Evolutionary conservation across 2,113 vertebrate species (phyloP).

Genomic region (Heliornis fulica): DNA sequence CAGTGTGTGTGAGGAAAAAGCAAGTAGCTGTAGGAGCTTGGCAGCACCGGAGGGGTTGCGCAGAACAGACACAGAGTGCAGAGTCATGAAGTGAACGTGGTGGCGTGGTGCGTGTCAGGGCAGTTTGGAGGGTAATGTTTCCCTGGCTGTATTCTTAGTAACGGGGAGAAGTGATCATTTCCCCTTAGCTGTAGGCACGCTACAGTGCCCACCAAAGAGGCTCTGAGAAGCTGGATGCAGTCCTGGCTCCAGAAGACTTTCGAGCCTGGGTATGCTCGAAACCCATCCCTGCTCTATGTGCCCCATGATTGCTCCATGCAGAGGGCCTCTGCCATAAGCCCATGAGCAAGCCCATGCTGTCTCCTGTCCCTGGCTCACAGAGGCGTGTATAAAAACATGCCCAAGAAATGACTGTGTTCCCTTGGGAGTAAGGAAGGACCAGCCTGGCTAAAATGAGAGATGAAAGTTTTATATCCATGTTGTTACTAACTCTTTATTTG

Average conservation of each 20-base stretch:
- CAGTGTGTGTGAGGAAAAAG: neutral
- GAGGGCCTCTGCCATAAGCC: neutral
- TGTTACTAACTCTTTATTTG: conserved; percentile 42
- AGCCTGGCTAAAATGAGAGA: conserved; percentile 12
- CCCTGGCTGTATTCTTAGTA: conserved; percentile 39
- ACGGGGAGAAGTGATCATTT: neutral
- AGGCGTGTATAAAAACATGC: neutral
- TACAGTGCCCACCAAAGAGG: neutral
- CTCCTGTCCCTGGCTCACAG: neutral
- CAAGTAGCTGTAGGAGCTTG: neutral
- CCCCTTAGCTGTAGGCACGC: neutral
- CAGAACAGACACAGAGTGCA: neutral
- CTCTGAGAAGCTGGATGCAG: neutral
- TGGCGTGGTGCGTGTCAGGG: conserved; percentile 33
- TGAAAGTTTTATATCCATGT: neutral
- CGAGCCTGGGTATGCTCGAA: neutral
- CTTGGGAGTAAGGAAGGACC: neutral
- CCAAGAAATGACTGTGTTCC: conserved; percentile 32
- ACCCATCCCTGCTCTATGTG: rapidly evolving
- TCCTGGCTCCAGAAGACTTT: neutral
- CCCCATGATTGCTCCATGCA: neutral
- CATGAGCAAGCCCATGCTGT: neutral
- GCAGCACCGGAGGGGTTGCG: neutral
- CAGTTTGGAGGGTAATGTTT: conserved; percentile 42
- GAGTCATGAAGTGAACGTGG: conserved; percentile 49